phyloP scores from a whole-genome alignment of 2,888 invertebrate species.

The Andrena dorsata region DNA sequence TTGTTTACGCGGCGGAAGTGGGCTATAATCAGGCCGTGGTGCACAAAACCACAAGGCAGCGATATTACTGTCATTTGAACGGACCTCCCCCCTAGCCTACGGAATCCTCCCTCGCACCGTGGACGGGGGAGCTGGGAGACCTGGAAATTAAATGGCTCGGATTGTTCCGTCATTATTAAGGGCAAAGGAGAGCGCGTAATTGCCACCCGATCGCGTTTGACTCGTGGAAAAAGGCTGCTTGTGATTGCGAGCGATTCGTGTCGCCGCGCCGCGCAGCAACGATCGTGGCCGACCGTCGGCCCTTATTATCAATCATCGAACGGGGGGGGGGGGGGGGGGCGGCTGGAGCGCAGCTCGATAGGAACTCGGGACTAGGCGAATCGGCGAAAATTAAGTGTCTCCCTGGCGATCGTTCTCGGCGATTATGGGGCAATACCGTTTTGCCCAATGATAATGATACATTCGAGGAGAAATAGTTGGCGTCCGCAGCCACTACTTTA shows the following conservation, averaged over 20 bases:
- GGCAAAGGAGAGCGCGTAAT: slow-evolving; percentile 59
- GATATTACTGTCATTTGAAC: slow-evolving; percentile 83
- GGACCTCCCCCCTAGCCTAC: slow-evolving; percentile 65
- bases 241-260: slow-evolving; percentile 56
- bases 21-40: slow-evolving; percentile 82
- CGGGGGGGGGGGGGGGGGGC: background rate
- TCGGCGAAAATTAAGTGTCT: slow-evolving; percentile 63
- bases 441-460: slow-evolving; percentile 52
- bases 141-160: slow-evolving; percentile 79
- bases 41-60: slow-evolving; percentile 81
- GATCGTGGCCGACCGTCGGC: slow-evolving; percentile 41
- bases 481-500: slow-evolving; percentile 7
- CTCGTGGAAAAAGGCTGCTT: slow-evolving; percentile 52
- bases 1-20: slow-evolving; percentile 82
- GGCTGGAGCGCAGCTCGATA: background rate
- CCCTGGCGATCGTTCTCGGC: slow-evolving; percentile 38
- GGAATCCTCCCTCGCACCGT: slow-evolving; percentile 76
- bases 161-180: slow-evolving; percentile 76
- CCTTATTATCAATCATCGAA: slow-evolving; percentile 37
- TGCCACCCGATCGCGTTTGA: slow-evolving; percentile 62
- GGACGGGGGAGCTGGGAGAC: slow-evolving; percentile 49
- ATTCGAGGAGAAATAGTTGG: slow-evolving; percentile 7
- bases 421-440: slow-evolving; percentile 60
- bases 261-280: slow-evolving; percentile 42
- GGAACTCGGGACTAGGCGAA: slow-evolving; percentile 24